phyloP scores from a whole-genome alignment of 2,797 vertebrate genomes.

The Catharus ustulatus region DNA sequence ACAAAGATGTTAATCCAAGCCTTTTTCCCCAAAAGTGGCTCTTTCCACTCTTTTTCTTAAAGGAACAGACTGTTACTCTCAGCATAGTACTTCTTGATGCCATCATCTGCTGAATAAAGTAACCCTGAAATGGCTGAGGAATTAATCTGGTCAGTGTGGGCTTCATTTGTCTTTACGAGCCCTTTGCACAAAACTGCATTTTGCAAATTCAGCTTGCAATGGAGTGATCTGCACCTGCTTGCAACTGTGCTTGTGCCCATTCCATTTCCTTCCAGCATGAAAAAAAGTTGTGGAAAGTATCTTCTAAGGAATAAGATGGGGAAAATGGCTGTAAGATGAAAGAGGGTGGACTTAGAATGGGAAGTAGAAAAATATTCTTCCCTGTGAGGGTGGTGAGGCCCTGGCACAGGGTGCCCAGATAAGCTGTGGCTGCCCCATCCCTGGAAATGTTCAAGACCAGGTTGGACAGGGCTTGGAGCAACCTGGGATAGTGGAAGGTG shows the following conservation, averaged over 20 bases:
- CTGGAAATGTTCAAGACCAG: background rate
- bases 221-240: background rate
- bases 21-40: background rate
- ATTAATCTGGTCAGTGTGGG: background rate
- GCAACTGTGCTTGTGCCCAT: background rate
- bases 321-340: background rate
- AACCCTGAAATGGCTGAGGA: background rate
- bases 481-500: background rate
- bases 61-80: background rate
- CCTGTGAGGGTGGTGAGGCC: background rate
- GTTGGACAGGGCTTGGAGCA: background rate
- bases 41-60: background rate
- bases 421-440: background rate
- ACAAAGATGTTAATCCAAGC: background rate
- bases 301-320: background rate
- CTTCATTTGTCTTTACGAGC: background rate
- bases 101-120: background rate
- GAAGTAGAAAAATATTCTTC: background rate
- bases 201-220: background rate
- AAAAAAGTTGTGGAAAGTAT: background rate
- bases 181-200: background rate
- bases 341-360: background rate
- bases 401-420: background rate
- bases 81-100: background rate
- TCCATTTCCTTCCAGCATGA: background rate